phyloP scores from a whole-genome alignment of 2,888 invertebrate genomes.

The Lutraria lutraria region DNA sequence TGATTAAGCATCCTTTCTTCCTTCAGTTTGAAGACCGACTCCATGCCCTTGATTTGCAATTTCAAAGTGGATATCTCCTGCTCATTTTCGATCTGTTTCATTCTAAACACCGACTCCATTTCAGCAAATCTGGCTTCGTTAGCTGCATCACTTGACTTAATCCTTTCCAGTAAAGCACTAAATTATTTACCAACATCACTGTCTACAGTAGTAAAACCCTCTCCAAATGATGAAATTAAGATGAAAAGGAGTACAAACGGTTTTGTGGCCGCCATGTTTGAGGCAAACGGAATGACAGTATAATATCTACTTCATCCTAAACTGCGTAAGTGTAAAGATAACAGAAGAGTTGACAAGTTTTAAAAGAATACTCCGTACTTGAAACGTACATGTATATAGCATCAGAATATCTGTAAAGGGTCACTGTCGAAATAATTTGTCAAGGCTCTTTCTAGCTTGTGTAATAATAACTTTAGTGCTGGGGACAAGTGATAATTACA shows the following conservation, averaged over 20 bases:
- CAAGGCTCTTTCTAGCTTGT: not conserved
- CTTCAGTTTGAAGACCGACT: not conserved
- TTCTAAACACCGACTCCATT: slow-evolving; percentile 12
- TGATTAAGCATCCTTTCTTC: not conserved
- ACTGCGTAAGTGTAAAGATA: not conserved
- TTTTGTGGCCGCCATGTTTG: not conserved
- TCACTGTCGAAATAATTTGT: not conserved
- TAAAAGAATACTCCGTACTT: not conserved
- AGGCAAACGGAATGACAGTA: not conserved
- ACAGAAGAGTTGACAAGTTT: not conserved
- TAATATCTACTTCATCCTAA: not conserved
- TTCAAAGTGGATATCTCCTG: not conserved
- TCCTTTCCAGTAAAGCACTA: not conserved
- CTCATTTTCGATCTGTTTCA: not conserved
- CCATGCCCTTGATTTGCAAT: slow-evolving; percentile 5
- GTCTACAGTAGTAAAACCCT: not conserved
- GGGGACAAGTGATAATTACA: no score
- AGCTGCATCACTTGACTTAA: slow-evolving; percentile 16
- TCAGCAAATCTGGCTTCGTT: slow-evolving; percentile 19
- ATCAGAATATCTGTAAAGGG: not conserved
- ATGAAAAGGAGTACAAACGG: not conserved
- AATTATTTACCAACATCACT: not conserved
- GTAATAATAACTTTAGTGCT: not conserved
- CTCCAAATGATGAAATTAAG: no score
- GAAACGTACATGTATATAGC: slow-evolving; percentile 7